Evolutionary conservation across 1,140 invertebrate genomes (phyloP).

Genomic region (Maniola jurtina): DNA sequence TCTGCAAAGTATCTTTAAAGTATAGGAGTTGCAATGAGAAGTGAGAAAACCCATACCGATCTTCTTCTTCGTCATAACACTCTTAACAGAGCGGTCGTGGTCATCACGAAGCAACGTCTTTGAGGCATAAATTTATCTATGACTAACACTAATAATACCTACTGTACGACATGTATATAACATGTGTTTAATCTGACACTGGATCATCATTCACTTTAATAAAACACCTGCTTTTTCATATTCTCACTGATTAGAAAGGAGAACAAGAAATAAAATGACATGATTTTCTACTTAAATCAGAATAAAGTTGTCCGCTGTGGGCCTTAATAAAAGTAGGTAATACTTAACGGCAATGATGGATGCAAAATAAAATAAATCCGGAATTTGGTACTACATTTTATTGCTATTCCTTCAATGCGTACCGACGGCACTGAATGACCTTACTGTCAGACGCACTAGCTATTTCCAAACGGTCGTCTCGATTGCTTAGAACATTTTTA

Average conservation of each 20-base stretch:
- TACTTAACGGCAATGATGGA: neutral
- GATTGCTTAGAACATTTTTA: conserved; percentile 36
- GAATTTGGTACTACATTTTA: neutral
- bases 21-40: conserved; percentile 15
- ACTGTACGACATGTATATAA: too few relatives aligned
- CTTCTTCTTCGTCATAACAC: too few relatives aligned
- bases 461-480: conserved; percentile 54
- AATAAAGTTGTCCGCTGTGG: neutral
- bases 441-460: conserved; percentile 60
- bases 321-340: neutral
- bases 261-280: too few relatives aligned
- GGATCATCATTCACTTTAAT: too few relatives aligned
- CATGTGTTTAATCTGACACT: too few relatives aligned
- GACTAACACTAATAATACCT: too few relatives aligned
- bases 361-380: conserved; percentile 5
- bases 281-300: neutral
- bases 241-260: too few relatives aligned
- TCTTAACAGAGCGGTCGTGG: too few relatives aligned
- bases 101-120: too few relatives aligned
- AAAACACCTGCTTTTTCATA: too few relatives aligned
- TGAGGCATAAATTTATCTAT: too few relatives aligned
- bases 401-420: conserved; percentile 26
- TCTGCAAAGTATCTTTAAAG: too few relatives aligned
- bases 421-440: conserved; percentile 56
- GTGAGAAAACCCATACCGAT: conserved; percentile 1